phyloP scores from a whole-genome alignment of 2,797 vertebrate genomes.

The Smutsia gigantea region DNA sequence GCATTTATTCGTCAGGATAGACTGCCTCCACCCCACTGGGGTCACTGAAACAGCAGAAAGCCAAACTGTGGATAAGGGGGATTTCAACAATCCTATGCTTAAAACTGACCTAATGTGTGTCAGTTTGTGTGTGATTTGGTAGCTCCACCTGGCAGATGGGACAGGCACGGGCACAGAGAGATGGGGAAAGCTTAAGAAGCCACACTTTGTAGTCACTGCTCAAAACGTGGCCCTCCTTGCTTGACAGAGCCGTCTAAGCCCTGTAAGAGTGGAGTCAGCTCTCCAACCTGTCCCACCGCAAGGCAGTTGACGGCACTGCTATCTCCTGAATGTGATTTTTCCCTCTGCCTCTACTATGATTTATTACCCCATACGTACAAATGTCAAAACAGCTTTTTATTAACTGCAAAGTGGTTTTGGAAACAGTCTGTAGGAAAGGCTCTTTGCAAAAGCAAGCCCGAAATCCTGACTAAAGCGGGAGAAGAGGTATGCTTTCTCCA shows the following conservation, averaged over 20 bases:
- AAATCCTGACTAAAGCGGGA: neutral
- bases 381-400: constrained; percentile 1
- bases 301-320: neutral
- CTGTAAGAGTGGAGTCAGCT: neutral
- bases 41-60: neutral
- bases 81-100: neutral
- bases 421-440: constrained; percentile 43
- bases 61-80: neutral
- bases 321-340: neutral
- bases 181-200: neutral
- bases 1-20: too few species aligned
- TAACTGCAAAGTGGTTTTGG: constrained; percentile 63
- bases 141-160: neutral
- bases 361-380: neutral
- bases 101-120: neutral
- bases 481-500: constrained; percentile 5
- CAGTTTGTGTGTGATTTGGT: neutral
- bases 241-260: neutral
- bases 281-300: neutral
- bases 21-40: neutral
- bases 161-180: neutral
- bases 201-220: neutral
- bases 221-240: neutral
- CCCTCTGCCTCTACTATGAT: neutral
- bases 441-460: constrained; percentile 49